A percentile compares a stretch with the other conserved stretches of the same genome.
These are phyloP conservation scores for Meteorus cinctellus DNA, from an alignment of 2,888 invertebrate species.

Conservation along the genomic window DNA sequence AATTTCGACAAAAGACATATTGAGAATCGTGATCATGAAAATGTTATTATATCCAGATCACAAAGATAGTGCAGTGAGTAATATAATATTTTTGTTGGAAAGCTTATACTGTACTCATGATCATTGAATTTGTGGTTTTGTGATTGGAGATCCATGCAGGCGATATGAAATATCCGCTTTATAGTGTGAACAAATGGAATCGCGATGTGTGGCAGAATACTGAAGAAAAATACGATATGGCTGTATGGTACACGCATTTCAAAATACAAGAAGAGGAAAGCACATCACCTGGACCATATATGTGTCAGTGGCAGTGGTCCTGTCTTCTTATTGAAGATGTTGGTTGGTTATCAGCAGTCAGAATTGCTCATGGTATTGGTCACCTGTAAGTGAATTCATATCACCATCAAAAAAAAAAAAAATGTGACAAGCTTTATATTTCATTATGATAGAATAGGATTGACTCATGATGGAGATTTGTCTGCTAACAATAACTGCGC, in stretches of 20 bases:
- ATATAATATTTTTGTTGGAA: not conserved
- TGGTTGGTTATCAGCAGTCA: constrained; percentile 34
- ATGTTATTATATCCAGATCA: constrained; percentile 19
- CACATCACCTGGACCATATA: constrained; percentile 26
- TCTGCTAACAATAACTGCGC: constrained; percentile 31
- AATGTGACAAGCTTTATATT: not conserved
- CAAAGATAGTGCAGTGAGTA: constrained; percentile 34
- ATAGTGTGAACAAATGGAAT: constrained; percentile 36
- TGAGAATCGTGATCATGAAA: constrained; percentile 29
- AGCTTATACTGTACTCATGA: not conserved
- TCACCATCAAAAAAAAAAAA: not conserved
- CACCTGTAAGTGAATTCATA: constrained; percentile 20
- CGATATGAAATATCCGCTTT: constrained; percentile 17
- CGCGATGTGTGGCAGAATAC: constrained; percentile 4
- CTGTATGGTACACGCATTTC: constrained; percentile 36
- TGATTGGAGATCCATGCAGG: constrained; percentile 13
- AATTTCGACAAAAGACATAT: not conserved
- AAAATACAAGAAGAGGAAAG: not conserved
- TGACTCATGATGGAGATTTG: constrained; percentile 37
- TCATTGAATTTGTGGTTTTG: not conserved
- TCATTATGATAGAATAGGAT: constrained; percentile 23
- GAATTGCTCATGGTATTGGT: constrained; percentile 38
- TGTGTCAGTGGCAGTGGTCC: constrained; percentile 32
- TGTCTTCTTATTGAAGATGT: constrained; percentile 35
- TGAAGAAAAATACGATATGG: constrained; percentile 39